phyloP scores from a whole-genome alignment of 2,888 invertebrate species.

The Drosophila setosimentum region DNA sequence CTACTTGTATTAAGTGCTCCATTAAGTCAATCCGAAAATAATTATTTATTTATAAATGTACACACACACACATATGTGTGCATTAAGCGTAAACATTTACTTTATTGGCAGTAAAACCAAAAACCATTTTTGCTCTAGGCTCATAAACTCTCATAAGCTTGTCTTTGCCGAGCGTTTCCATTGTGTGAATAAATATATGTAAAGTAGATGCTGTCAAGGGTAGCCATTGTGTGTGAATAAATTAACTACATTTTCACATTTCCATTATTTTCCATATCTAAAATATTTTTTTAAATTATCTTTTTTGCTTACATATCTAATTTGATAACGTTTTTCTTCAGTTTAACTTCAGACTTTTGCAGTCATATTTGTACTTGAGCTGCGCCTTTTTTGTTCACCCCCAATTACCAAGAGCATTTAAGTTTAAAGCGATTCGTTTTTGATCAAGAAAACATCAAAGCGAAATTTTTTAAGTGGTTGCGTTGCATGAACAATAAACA shows the following conservation, averaged over 20 bases:
- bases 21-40: conserved; percentile 1
- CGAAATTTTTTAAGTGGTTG: conserved; percentile 65
- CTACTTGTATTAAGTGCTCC: not conserved
- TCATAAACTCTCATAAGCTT: not conserved
- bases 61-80: not conserved
- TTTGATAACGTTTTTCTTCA: not conserved
- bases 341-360: not conserved
- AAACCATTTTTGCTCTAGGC: not conserved
- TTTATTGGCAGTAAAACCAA: conserved; percentile 9
- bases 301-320: not conserved
- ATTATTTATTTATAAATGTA: not conserved
- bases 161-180: not conserved
- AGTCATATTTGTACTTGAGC: not conserved
- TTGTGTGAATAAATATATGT: not conserved
- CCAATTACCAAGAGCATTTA: conserved; percentile 45
- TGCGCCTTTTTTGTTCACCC: not conserved
- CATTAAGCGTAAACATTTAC: not conserved
- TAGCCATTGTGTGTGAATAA: not conserved
- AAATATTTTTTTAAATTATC: not conserved
- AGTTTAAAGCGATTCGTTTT: conserved; percentile 35
- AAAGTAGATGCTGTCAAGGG: not conserved
- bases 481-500: conserved; percentile 64
- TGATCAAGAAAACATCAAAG: conserved; percentile 68
- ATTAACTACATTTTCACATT: not conserved
- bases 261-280: not conserved